phyloP scores from a whole-genome alignment of 2,113 vertebrate genomes.

The Scolopax mira region DNA sequence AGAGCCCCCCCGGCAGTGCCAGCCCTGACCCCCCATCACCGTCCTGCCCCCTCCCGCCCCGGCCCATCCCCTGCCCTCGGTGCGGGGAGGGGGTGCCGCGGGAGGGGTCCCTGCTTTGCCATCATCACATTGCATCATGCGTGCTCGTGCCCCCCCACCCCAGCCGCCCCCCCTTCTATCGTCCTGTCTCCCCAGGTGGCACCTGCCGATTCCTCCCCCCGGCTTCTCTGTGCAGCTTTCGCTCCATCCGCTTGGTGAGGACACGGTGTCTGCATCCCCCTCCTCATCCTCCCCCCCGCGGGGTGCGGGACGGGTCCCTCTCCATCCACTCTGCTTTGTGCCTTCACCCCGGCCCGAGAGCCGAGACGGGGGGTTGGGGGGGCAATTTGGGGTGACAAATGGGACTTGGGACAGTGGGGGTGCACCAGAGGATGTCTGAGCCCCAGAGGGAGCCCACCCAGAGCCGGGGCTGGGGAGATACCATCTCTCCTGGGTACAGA shows the following conservation, averaged over 20 bases:
- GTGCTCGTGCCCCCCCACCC: background rate
- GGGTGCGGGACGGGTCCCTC: background rate
- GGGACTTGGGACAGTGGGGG: too few species aligned
- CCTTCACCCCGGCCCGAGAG: background rate
- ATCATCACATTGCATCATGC: slow-evolving; percentile 42
- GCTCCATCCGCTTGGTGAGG: slow-evolving; percentile 67
- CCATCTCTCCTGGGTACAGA: background rate
- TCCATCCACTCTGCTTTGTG: background rate
- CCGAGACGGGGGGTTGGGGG: background rate
- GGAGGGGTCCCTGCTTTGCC: background rate
- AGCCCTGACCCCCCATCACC: fast-evolving
- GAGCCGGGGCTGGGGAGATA: background rate
- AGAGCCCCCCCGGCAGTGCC: background rate
- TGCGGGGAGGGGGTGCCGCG: background rate
- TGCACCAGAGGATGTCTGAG: background rate
- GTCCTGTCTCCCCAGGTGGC: slow-evolving; percentile 67
- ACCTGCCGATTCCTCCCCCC: slow-evolving; percentile 35
- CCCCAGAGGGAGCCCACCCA: background rate
- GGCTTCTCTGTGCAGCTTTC: slow-evolving; percentile 70
- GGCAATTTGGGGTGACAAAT: background rate
- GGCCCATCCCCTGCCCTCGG: background rate
- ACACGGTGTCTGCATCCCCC: slow-evolving; percentile 32
- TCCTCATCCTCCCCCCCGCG: background rate
- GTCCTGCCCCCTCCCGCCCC: background rate
- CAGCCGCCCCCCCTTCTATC: slow-evolving; percentile 18